Conservation (phyloP, 2,888 invertebrate species). For the Ernsta delagoae region DNA sequence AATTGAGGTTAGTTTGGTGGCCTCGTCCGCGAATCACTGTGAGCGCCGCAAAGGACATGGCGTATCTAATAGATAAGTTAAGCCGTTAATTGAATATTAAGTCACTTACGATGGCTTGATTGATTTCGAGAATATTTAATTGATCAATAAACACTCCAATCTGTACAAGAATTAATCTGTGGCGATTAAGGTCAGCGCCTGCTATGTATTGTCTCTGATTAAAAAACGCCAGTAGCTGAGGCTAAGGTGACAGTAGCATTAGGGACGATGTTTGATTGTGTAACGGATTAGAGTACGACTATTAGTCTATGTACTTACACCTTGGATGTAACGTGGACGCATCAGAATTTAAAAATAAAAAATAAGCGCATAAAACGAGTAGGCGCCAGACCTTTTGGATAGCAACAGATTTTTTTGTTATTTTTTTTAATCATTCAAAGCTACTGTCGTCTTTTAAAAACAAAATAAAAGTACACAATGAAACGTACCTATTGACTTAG, state of each 20-base stretch:
- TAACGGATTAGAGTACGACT: slow-evolving; percentile 23
- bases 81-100: slow-evolving; percentile 71
- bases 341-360: neutral
- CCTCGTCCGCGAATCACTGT: slow-evolving; percentile 47
- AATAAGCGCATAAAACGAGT: neutral
- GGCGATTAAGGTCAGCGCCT: slow-evolving; percentile 47
- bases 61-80: slow-evolving; percentile 50
- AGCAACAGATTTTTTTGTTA: neutral
- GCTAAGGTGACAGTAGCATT: slow-evolving; percentile 50
- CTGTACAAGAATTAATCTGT: slow-evolving; percentile 59
- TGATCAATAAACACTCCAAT: slow-evolving; percentile 63
- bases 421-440: neutral
- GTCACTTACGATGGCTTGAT: slow-evolving; percentile 61
- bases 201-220: slow-evolving; percentile 36
- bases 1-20: slow-evolving; percentile 57
- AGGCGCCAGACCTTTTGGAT: neutral
- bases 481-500: too few species aligned
- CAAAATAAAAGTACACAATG: neutral
- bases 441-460: neutral
- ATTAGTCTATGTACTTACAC: slow-evolving; percentile 13
- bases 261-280: slow-evolving; percentile 37
- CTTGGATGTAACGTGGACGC: slow-evolving; percentile 2
- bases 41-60: slow-evolving; percentile 50
- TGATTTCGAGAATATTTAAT: slow-evolving; percentile 67
- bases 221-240: slow-evolving; percentile 36